Percentiles rank a stretch among this genome's conserved stretches.
Conservation (phyloP, 1,140 invertebrate species). For the Drosophila tristis region DNA sequence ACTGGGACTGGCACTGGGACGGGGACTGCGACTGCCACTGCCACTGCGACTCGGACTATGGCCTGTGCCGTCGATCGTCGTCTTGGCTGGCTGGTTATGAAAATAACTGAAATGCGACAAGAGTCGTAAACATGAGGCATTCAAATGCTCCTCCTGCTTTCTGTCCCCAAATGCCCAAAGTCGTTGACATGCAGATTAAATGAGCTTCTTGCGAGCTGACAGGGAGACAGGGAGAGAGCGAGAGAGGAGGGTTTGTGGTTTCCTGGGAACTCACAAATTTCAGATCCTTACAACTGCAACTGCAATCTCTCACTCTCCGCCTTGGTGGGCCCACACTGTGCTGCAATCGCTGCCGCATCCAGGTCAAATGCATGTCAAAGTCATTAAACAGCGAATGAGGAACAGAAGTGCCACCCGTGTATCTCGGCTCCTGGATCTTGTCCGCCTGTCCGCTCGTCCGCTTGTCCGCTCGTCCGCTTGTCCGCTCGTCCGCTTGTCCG, state of each 20-base stretch:
- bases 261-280: conserved; percentile 3
- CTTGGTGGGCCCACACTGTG: conserved; percentile 48
- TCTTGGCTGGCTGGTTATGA: conserved; percentile 40
- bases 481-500: conserved; percentile 29
- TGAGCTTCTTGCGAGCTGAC: conserved; percentile 11
- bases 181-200: conserved; percentile 48
- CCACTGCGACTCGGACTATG: not conserved
- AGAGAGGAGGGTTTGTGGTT: not conserved
- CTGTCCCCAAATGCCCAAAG: conserved; percentile 34
- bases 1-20: too few relatives aligned
- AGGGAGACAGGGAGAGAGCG: not conserved
- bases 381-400: conserved; percentile 50
- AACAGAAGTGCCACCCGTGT: conserved; percentile 14
- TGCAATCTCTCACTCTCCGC: not conserved
- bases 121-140: conserved; percentile 65
- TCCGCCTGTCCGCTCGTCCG: too few relatives aligned
- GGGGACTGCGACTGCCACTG: too few relatives aligned
- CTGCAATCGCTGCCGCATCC: conserved; percentile 28
- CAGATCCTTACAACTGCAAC: conserved; percentile 38
- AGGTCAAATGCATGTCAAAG: conserved; percentile 75
- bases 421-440: conserved; percentile 50
- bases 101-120: conserved; percentile 67
- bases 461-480: too few relatives aligned
- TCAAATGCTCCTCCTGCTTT: conserved; percentile 54
- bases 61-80: conserved; percentile 6